phyloP scores from a whole-genome alignment of 2,113 vertebrate species.

The Hippocampus abdominalis region DNA sequence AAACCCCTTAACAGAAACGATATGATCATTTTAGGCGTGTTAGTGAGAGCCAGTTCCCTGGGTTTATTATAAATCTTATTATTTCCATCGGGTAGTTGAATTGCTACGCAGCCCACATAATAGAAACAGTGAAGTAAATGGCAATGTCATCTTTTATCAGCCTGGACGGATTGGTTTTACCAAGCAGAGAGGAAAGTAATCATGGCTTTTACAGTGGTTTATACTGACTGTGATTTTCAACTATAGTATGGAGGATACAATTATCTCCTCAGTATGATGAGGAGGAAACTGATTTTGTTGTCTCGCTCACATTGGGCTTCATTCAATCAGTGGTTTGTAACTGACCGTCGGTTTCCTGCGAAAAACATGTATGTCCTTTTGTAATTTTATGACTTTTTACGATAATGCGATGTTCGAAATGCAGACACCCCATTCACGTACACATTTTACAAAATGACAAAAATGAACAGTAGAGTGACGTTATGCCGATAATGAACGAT shows the following conservation, averaged over 20 bases:
- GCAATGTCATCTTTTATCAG: conserved; percentile 60
- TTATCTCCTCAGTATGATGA: neutral
- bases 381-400: too few species aligned
- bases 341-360: too few species aligned
- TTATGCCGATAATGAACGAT: too few species aligned
- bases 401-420: too few species aligned
- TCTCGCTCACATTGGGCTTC: neutral
- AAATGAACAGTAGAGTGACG: too few species aligned
- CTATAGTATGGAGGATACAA: conserved; percentile 21
- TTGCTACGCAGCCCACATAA: conserved; percentile 28
- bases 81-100: neutral
- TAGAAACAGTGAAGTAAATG: conserved; percentile 44
- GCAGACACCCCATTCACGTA: too few species aligned
- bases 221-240: conserved; percentile 52
- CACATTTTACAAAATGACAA: too few species aligned
- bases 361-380: too few species aligned
- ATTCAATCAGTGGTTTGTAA: neutral
- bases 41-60: neutral
- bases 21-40: neutral
- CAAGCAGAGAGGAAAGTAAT: conserved; percentile 51
- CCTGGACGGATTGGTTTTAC: conserved; percentile 46
- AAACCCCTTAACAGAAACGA: neutral
- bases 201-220: conserved; percentile 56
- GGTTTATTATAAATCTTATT: neutral
- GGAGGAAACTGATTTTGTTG: neutral